phyloP scores from a whole-genome alignment of 2,797 vertebrate species.

The Microtus agrestis region DNA sequence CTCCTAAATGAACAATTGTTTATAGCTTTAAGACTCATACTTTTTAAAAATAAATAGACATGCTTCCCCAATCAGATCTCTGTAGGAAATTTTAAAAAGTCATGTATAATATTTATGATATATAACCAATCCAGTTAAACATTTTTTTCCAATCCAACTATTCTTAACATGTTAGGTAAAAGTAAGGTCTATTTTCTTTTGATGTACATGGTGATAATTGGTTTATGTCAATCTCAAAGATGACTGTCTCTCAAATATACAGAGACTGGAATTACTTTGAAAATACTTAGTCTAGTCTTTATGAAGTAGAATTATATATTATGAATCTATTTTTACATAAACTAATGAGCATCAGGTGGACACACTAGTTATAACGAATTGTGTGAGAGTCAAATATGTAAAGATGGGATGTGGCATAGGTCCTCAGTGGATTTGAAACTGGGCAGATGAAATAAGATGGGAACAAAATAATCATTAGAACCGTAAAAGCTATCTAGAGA shows the following conservation, averaged over 20 bases:
- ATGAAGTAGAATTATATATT: background rate
- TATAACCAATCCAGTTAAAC: background rate
- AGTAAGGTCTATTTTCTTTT: constrained; percentile 26
- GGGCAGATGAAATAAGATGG: background rate
- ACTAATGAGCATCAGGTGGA: background rate
- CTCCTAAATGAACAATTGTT: constrained; percentile 36
- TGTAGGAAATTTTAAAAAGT: background rate
- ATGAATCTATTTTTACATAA: constrained; percentile 4
- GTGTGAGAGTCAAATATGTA: background rate
- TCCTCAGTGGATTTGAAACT: background rate
- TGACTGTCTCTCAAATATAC: background rate
- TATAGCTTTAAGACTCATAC: background rate
- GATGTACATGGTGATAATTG: background rate
- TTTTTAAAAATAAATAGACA: constrained; percentile 47
- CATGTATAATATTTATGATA: constrained; percentile 15
- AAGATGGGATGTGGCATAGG: background rate
- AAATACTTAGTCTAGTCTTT: background rate
- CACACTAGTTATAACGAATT: background rate
- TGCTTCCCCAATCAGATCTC: constrained; percentile 19
- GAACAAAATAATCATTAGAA: background rate
- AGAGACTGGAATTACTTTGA: background rate
- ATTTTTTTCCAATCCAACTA: no score
- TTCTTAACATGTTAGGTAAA: background rate
- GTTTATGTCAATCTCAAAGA: background rate
- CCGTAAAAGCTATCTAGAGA: background rate